Evolutionary conservation across 2,113 vertebrate genomes (phyloP).

Genomic region (Zapornia atra): DNA sequence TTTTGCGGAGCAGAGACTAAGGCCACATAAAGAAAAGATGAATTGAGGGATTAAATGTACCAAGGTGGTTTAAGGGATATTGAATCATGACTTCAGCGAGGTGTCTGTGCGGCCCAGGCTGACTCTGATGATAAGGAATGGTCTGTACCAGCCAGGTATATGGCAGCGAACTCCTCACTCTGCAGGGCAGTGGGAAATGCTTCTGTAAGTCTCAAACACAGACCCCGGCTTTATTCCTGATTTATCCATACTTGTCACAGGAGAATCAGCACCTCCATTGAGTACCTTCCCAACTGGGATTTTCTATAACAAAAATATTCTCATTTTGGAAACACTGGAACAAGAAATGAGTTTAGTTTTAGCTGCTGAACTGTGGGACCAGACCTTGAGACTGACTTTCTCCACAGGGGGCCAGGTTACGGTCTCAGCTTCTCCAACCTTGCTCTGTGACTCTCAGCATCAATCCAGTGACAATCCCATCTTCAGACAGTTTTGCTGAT

Average conservation of each 20-base stretch:
- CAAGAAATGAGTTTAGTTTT: background rate
- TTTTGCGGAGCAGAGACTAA: background rate
- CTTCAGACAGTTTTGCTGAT: slow-evolving; percentile 49
- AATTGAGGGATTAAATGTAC: slow-evolving; percentile 43
- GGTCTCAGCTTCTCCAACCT: background rate
- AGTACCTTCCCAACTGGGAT: background rate
- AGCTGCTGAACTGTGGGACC: background rate
- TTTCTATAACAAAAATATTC: background rate
- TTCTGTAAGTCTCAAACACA: background rate
- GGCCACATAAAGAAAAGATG: slow-evolving; percentile 40
- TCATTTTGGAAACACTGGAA: background rate
- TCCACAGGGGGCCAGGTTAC: background rate
- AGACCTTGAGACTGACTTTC: background rate
- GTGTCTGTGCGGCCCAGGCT: background rate
- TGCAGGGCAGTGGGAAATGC: accelerated
- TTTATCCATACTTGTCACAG: background rate
- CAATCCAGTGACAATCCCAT: background rate
- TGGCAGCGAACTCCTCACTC: background rate
- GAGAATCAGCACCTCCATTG: background rate
- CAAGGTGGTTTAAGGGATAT: background rate
- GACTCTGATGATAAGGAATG: background rate
- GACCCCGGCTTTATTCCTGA: background rate
- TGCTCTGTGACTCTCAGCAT: background rate
- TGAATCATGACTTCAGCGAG: background rate
- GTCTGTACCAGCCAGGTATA: background rate